phyloP scores from a whole-genome alignment of 1,140 invertebrate genomes.

The Nomia melanderi region DNA sequence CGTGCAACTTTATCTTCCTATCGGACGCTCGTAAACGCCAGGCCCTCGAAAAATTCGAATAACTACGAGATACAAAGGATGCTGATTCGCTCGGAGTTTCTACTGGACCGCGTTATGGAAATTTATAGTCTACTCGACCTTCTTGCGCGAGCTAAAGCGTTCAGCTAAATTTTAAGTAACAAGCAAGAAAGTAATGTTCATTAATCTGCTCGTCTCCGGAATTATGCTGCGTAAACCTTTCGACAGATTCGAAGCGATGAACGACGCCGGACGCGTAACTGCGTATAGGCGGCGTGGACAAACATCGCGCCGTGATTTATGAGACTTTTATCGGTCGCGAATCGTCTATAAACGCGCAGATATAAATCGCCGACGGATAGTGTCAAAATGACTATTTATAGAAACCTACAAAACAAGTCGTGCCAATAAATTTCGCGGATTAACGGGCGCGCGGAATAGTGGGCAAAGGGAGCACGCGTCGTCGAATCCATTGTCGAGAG shows the following conservation, averaged over 20 bases:
- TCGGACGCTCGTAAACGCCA: neutral
- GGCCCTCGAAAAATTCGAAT: slow-evolving; percentile 7
- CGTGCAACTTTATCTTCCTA: neutral
- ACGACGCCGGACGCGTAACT: too few relatives aligned
- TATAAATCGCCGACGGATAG: neutral
- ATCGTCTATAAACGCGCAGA: neutral
- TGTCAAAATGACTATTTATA: neutral
- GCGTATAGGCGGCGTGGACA: too few relatives aligned
- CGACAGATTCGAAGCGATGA: too few relatives aligned
- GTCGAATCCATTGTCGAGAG: slow-evolving; percentile 20
- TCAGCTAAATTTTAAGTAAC: too few relatives aligned
- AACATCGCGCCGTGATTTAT: too few relatives aligned
- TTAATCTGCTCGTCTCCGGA: too few relatives aligned
- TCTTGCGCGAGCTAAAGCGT: neutral
- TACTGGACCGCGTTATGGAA: slow-evolving; percentile 1
- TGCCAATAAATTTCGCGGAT: slow-evolving; percentile 11
- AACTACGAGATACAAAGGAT: neutral
- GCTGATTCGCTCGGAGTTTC: neutral
- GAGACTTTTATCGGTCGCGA: too few relatives aligned
- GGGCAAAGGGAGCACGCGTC: slow-evolving; percentile 9
- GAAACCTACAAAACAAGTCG: neutral
- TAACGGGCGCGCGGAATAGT: neutral
- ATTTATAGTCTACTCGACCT: slow-evolving; percentile 21
- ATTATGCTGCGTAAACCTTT: too few relatives aligned
- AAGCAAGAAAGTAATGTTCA: too few relatives aligned